These are phyloP conservation scores for Speoplatyrhinus poulsoni DNA, from an alignment of 2,113 vertebrate genomes.

Conservation along the genomic window DNA sequence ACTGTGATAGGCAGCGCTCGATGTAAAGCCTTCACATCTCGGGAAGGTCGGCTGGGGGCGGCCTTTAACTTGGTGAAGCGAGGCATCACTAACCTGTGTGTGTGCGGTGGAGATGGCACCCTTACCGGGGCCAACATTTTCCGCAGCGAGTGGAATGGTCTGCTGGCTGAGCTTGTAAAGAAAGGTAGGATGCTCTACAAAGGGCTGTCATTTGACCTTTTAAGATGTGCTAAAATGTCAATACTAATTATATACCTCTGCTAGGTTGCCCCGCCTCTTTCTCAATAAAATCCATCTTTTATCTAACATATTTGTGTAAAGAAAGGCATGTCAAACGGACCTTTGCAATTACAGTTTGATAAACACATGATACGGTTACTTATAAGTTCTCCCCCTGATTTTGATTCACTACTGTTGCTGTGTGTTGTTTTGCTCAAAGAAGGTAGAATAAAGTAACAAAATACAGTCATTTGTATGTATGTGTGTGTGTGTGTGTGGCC, in stretches of 20 bases:
- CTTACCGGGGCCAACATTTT: slow-evolving; percentile 92
- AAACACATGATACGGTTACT: too few relatives aligned
- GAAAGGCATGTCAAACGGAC: too few relatives aligned
- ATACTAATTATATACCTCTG: too few relatives aligned
- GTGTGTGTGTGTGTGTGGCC: neutral
- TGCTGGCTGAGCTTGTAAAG: slow-evolving; percentile 84
- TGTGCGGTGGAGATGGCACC: slow-evolving; percentile 93
- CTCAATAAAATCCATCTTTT: neutral
- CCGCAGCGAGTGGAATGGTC: slow-evolving; percentile 85
- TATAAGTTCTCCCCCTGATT: too few relatives aligned
- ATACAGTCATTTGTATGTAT: neutral
- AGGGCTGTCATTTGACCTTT: neutral
- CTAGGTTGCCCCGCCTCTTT: neutral
- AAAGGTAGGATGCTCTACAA: slow-evolving; percentile 71
- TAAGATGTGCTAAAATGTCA: too few relatives aligned
- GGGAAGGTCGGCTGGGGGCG: slow-evolving; percentile 81
- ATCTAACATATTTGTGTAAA: too few relatives aligned
- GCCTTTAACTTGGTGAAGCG: slow-evolving; percentile 89
- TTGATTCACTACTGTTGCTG: too few relatives aligned
- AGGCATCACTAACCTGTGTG: slow-evolving; percentile 92
- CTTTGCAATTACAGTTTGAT: too few relatives aligned
- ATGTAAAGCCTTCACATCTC: slow-evolving; percentile 87
- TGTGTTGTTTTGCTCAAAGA: too few relatives aligned
- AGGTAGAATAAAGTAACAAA: too few relatives aligned
- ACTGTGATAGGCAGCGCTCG: slow-evolving; percentile 92